phyloP scores from a whole-genome alignment of 1,140 invertebrate species.

The Magallana gigas region DNA sequence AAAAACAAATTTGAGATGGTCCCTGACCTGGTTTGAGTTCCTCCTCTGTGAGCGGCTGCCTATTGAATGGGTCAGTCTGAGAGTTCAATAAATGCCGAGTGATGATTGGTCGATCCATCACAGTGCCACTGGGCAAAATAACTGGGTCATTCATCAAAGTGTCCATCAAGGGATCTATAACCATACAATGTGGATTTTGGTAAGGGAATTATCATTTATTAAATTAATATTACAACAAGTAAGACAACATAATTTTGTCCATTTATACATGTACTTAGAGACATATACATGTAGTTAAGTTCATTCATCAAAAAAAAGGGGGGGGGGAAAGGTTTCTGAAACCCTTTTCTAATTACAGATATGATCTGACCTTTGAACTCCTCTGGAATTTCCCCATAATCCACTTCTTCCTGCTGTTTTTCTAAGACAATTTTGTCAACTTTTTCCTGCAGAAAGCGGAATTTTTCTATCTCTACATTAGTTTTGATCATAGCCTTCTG shows the following conservation, averaged over 20 bases:
- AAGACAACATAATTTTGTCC: no score
- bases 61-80: conserved; percentile 97
- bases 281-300: no score
- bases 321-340: no score
- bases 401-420: conserved; percentile 85
- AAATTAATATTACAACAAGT: no score
- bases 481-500: conserved; percentile 91
- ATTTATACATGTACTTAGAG: no score
- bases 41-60: conserved; percentile 94
- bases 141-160: conserved; percentile 98
- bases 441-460: conserved; percentile 88
- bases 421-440: conserved; percentile 89
- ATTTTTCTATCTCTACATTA: conserved; percentile 88
- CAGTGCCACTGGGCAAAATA: conserved; percentile 93
- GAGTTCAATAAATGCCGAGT: conserved; percentile 95
- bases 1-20: not conserved
- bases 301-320: no score
- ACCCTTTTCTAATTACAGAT: no score
- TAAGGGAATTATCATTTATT: not conserved
- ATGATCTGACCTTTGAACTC: conserved; percentile 88
- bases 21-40: conserved; percentile 87
- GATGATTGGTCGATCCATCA: conserved; percentile 97
- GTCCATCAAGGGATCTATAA: conserved; percentile 95
- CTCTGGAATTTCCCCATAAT: conserved; percentile 97
- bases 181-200: not conserved